Percentiles rank a stretch among this genome's conserved stretches.
Evolutionary conservation across 2,113 vertebrate species (phyloP).

Genomic region (Tinamus guttatus): DNA sequence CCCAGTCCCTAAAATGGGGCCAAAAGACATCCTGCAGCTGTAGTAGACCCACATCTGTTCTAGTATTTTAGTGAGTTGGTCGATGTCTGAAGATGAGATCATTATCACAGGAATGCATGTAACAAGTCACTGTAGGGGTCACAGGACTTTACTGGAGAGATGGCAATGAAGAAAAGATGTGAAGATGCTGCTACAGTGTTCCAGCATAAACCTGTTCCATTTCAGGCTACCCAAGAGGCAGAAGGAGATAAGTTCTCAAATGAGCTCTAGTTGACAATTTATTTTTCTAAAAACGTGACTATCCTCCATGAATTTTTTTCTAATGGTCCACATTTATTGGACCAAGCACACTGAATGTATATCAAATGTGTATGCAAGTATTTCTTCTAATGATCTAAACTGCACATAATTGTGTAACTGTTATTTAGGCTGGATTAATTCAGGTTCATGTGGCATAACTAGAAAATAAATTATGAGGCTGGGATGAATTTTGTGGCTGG

Average conservation of each 20-base stretch:
- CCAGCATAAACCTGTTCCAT: background rate
- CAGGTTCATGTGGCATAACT: background rate
- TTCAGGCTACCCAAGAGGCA: background rate
- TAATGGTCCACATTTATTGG: background rate
- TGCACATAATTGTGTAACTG: background rate
- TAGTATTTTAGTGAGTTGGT: background rate
- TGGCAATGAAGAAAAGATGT: background rate
- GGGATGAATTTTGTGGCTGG: background rate
- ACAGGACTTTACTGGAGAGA: background rate
- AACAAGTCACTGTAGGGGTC: background rate
- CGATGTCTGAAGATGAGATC: background rate
- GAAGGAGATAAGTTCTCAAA: background rate
- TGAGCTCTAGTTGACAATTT: background rate
- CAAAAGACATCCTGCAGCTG: background rate
- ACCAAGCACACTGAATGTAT: background rate
- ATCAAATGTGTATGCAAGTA: rapidly evolving
- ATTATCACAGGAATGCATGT: background rate
- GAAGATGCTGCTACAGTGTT: background rate
- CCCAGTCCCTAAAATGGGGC: background rate
- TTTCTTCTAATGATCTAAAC: background rate
- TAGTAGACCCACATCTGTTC: background rate
- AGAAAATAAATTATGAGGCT: background rate
- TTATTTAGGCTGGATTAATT: background rate
- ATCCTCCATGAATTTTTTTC: background rate
- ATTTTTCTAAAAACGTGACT: background rate